Evolutionary conservation across 2,888 invertebrate species (phyloP), one percentile per base, ranked within the genome.

Genomic region (Balanococcus diminutus): DNA sequence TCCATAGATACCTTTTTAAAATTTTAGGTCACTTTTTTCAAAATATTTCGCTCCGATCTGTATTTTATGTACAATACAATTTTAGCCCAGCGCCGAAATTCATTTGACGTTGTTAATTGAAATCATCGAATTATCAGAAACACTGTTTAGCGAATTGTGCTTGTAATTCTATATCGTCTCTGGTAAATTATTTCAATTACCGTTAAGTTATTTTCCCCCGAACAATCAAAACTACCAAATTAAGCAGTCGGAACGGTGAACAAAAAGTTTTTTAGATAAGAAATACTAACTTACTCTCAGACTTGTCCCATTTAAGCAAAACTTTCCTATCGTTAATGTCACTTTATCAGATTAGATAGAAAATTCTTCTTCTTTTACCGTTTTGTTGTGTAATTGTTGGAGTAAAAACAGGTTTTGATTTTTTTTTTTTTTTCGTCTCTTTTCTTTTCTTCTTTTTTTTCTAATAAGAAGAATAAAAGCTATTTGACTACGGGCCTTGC

Each of bases 101-200:
- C 22, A 56, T 56, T 56, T 22, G 56, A 22, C 56, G 56, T 2
- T 56, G 9, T 56, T 56, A 56, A 56, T 56, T 56, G 22, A 56
- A 56, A 56, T 56, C 56, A 56, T 56, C 22, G 56, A 56, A 56
- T 56, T 56, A 56, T 56, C 56, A 56, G 56, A 56, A 56, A 22
- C 56, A 22, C 11, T 22, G 56, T 56, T 56, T 56, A 9, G 56
- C 22, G 22, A 56, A 56, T 51, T 56, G 56, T 22, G 46, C 42
- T n/a, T n/a, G n/a, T 19, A 56, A 56, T 56, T 56, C 22, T 22
- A 56, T 14, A 2, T 1, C 9, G 56, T 56, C 8, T 5, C 14
- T 56, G 8, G 56, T 22, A 22, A 56, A 56, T 56, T 56, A 56
- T 56, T 56, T 56, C 56, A 56, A 56, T 56, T 56, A 56, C 56